A percentile compares a stretch with the other conserved stretches of the same genome.
Conservation (phyloP, 2,797 vertebrate species). For the Crocidura indochinensis region DNA sequence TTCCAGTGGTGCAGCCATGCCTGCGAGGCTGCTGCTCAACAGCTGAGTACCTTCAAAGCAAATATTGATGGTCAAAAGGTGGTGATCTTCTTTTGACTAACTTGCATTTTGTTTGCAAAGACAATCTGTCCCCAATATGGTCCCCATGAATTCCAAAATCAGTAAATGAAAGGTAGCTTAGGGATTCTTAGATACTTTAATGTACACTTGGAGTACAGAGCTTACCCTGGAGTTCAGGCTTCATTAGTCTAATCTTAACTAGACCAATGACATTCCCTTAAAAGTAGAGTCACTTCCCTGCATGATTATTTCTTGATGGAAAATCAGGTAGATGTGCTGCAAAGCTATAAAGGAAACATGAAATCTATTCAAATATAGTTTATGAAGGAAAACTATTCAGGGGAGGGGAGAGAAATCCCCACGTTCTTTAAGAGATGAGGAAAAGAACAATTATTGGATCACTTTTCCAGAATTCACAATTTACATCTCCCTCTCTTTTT, state of each 20-base stretch:
- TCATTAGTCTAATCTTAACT: slow-evolving; percentile 5
- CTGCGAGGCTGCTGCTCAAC: not conserved
- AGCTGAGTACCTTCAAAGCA: not conserved
- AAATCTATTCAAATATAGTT: slow-evolving; percentile 58
- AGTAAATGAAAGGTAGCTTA: not conserved
- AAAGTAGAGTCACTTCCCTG: slow-evolving; percentile 67
- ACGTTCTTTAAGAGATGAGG: slow-evolving; percentile 25
- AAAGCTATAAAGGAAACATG: slow-evolving; percentile 39
- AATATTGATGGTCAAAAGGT: slow-evolving; percentile 15
- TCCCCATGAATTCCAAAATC: not conserved
- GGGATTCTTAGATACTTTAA: too few relatives aligned
- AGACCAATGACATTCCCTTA: slow-evolving; percentile 70
- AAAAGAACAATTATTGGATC: not conserved
- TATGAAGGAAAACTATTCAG: slow-evolving; percentile 44
- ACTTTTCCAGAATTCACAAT: slow-evolving; percentile 37
- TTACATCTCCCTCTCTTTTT: not conserved
- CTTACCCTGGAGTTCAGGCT: not conserved
- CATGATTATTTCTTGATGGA: not conserved
- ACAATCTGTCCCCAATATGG: too few relatives aligned
- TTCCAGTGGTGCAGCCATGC: too few relatives aligned
- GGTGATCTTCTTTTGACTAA: not conserved
- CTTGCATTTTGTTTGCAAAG: not conserved
- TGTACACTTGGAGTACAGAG: not conserved
- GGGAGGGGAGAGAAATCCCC: slow-evolving; percentile 61
- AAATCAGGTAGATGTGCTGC: slow-evolving; percentile 17